Conservation (phyloP, 2,113 vertebrate species). For the Perca schrenkii region DNA sequence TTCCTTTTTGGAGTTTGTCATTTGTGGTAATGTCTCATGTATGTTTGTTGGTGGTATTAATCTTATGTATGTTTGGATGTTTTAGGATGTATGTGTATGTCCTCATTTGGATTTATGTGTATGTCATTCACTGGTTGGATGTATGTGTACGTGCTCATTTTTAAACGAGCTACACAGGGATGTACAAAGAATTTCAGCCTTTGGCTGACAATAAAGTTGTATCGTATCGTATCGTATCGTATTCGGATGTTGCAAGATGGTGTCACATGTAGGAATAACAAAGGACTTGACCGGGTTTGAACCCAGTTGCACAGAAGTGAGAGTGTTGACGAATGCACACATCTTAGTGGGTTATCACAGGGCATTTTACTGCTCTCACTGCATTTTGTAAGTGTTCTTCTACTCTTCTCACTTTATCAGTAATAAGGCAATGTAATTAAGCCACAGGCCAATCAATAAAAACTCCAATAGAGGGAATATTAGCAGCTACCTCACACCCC, state of each 20-base stretch:
- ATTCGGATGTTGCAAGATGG: background rate
- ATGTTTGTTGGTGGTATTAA: no score
- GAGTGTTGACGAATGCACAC: background rate
- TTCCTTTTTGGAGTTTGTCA: no score
- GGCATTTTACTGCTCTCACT: background rate
- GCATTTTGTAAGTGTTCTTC: background rate
- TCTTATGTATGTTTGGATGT: no score
- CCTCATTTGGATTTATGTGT: no score
- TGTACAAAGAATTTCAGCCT: no score
- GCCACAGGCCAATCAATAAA: constrained; percentile 54
- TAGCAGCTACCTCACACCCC: background rate
- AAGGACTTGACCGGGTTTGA: constrained; percentile 5
- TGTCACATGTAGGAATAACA: constrained; percentile 2
- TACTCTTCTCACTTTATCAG: background rate
- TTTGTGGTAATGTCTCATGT: no score
- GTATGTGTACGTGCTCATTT: no score
- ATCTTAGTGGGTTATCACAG: background rate
- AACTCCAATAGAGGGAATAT: constrained; percentile 39
- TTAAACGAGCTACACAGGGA: no score
- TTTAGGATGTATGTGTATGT: no score
- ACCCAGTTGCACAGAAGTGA: constrained; percentile 30
- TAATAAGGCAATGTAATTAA: constrained; percentile 18
- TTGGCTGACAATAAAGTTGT: no score
- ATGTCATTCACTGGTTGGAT: no score
- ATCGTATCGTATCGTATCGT: no score